phyloP scores from a whole-genome alignment of 2,797 vertebrate species.

The Schizothorax lantsangensis region DNA sequence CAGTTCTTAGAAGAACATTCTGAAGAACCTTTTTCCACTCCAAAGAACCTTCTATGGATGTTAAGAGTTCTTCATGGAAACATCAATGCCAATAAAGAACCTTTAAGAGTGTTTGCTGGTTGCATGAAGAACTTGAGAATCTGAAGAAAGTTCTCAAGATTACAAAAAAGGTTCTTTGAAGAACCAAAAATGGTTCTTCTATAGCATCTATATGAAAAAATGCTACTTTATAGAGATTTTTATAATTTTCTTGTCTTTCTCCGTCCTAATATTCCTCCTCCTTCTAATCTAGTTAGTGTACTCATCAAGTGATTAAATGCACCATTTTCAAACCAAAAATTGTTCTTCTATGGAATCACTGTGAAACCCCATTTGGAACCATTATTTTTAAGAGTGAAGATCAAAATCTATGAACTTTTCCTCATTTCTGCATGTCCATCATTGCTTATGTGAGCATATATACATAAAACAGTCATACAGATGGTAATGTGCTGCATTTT shows the following conservation, averaged over 20 bases:
- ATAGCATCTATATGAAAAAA: no score
- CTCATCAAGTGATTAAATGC: not conserved
- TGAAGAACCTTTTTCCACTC: not conserved
- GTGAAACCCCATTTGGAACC: not conserved
- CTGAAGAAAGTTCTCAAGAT: not conserved
- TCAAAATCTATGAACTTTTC: not conserved
- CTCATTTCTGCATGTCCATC: not conserved
- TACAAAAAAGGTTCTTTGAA: not conserved
- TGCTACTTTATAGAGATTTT: no score
- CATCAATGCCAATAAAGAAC: not conserved
- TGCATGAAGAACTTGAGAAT: not conserved
- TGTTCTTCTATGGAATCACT: not conserved
- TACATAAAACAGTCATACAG: not conserved
- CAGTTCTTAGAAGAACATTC: not conserved
- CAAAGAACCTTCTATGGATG: not conserved
- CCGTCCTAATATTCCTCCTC: not conserved
- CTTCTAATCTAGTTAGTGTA: not conserved
- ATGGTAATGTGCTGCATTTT: not conserved
- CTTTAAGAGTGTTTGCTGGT: not conserved
- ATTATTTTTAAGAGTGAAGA: not conserved
- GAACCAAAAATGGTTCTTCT: not conserved
- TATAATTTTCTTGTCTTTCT: not conserved
- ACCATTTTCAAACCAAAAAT: not conserved
- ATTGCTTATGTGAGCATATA: not conserved
- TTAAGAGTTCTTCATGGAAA: not conserved